Evolutionary conservation across 2,113 vertebrate genomes (phyloP).

Genomic region (Tonatia bakeri): DNA sequence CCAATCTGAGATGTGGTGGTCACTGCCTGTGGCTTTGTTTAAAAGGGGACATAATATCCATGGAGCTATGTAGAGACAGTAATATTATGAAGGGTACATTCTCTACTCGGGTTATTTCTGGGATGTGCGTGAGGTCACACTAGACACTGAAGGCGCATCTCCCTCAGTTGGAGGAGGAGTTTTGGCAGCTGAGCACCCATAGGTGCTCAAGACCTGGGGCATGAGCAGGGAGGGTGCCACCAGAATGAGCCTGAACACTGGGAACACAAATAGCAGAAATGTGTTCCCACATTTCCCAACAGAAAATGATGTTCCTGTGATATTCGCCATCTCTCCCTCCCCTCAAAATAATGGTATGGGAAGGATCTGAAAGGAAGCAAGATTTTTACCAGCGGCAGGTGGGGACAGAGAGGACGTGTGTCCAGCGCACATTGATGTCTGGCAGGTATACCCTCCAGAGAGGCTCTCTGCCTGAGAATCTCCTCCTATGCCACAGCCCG

Average conservation of each 20-base stretch:
- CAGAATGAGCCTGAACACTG: background rate
- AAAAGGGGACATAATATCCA: fast-evolving
- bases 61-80: background rate
- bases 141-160: fast-evolving
- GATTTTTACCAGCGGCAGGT: background rate
- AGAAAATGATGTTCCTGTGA: background rate
- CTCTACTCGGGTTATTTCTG: background rate
- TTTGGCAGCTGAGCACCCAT: background rate
- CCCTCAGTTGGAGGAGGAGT: too few relatives aligned
- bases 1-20: background rate
- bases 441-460: background rate
- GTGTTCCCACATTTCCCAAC: too few relatives aligned
- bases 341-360: background rate
- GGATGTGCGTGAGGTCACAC: background rate
- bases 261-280: background rate
- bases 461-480: background rate
- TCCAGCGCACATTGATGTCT: background rate
- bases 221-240: background rate
- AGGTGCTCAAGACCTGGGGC: background rate
- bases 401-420: background rate
- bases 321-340: fast-evolving
- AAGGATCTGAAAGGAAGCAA: background rate
- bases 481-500: background rate
- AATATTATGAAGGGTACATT: background rate
- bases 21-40: background rate